phyloP scores from a whole-genome alignment of 2,888 invertebrate genomes.

The Phytoseiulus persimilis region DNA sequence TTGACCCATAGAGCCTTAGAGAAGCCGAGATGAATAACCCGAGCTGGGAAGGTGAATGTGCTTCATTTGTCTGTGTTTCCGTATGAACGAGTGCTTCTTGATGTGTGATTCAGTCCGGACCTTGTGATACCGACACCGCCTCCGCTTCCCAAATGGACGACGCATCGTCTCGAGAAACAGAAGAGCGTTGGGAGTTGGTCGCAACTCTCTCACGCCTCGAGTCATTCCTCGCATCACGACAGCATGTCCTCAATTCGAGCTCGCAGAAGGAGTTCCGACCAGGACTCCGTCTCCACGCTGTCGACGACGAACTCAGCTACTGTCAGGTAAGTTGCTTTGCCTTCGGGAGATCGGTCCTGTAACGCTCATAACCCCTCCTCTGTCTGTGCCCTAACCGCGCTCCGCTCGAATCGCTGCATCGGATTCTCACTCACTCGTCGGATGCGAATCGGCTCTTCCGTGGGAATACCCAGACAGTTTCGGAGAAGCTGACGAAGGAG shows the following conservation, averaged over 20 bases:
- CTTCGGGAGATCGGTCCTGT: too few relatives aligned
- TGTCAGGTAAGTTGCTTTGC: not conserved
- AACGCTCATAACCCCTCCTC: too few relatives aligned
- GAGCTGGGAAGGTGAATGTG: not conserved
- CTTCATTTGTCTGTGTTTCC: not conserved
- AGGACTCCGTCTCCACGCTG: constrained; percentile 30
- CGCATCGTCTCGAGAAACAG: constrained; percentile 22
- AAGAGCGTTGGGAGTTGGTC: constrained; percentile 31
- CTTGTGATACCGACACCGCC: constrained; percentile 35
- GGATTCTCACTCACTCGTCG: too few relatives aligned
- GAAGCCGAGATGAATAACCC: too few relatives aligned
- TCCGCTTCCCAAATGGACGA: constrained; percentile 38
- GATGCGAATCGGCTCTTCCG: too few relatives aligned
- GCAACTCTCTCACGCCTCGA: constrained; percentile 20
- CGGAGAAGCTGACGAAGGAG: too few relatives aligned
- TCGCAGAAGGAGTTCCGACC: constrained; percentile 29
- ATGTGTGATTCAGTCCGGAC: not conserved
- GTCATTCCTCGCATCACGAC: constrained; percentile 11
- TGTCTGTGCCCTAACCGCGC: too few relatives aligned
- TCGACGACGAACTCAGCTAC: not conserved
- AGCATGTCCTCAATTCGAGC: constrained; percentile 18
- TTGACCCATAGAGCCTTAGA: too few relatives aligned
- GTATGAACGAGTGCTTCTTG: not conserved
- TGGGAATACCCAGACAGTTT: too few relatives aligned
- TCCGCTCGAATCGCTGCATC: too few relatives aligned